Conservation (phyloP, 2,113 vertebrate genomes). For the Martes martes region DNA sequence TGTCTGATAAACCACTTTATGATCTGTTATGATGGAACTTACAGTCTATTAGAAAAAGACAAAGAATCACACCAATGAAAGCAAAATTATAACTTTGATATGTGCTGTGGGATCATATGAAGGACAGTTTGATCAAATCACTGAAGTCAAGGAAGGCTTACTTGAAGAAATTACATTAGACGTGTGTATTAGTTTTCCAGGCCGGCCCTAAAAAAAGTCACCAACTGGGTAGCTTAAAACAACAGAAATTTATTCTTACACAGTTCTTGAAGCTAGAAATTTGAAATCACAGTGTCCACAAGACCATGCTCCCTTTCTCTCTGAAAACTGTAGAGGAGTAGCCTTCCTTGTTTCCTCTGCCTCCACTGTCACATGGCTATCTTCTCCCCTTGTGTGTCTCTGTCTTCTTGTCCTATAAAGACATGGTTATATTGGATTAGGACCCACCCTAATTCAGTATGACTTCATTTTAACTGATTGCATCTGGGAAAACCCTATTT, state of each 20-base stretch:
- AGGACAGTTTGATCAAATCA: neutral
- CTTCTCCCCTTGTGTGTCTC: fast-evolving
- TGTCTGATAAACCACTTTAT: neutral
- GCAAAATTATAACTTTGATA: neutral
- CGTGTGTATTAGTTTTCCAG: neutral
- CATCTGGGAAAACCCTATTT: neutral
- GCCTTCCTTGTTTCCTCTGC: neutral
- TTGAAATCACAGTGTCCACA: neutral
- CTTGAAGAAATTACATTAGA: neutral
- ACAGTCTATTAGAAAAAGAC: neutral
- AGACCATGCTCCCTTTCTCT: neutral
- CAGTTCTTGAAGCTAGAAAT: neutral
- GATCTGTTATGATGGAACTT: neutral
- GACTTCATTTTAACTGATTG: neutral
- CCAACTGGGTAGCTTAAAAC: neutral
- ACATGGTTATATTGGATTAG: neutral
- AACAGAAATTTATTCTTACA: neutral
- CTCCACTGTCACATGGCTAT: fast-evolving
- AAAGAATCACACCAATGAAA: neutral
- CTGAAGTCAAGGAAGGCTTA: neutral
- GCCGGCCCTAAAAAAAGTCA: neutral
- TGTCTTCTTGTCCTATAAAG: neutral
- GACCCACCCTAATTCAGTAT: neutral
- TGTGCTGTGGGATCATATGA: neutral
- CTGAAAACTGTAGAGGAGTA: neutral